Evolutionary conservation across 2,797 vertebrate species (phyloP).

Genomic region (Alosa sapidissima): DNA sequence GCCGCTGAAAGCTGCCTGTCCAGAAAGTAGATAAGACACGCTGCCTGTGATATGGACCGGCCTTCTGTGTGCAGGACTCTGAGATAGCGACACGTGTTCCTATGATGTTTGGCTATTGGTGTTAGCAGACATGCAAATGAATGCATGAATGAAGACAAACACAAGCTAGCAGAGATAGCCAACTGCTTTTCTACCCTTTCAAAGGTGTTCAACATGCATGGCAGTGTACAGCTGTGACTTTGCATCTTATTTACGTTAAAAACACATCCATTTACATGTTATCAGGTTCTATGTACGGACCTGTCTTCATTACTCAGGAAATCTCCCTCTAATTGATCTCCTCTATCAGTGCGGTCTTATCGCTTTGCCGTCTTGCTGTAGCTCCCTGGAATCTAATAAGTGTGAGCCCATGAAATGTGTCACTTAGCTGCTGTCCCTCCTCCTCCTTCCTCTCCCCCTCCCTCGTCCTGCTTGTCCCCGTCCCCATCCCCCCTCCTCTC

Average conservation of each 20-base stretch:
- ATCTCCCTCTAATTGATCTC: constrained; percentile 39
- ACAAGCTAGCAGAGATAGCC: constrained; percentile 28
- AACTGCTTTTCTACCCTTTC: background rate
- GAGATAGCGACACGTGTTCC: constrained; percentile 33
- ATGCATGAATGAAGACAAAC: background rate
- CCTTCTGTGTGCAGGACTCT: constrained; percentile 18
- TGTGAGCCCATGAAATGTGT: constrained; percentile 34
- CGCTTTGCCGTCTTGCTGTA: background rate
- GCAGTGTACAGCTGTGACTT: constrained; percentile 18
- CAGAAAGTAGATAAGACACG: background rate
- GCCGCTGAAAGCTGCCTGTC: background rate
- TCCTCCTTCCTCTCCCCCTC: constrained; percentile 23
- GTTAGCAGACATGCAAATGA: background rate
- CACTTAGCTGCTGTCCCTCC: constrained; percentile 22
- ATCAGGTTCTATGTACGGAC: background rate
- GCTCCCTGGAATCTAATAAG: constrained; percentile 29
- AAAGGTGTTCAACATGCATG: background rate
- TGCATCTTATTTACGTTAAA: constrained; percentile 22
- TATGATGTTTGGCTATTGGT: constrained; percentile 21
- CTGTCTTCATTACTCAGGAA: constrained; percentile 35
- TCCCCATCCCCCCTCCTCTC: background rate
- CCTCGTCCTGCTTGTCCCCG: background rate
- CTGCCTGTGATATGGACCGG: background rate
- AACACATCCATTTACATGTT: background rate
- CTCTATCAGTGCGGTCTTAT: constrained; percentile 35